Percentiles rank a stretch among this genome's conserved stretches.
These are phyloP conservation scores for Pristiophorus japonicus DNA, from an alignment of 2,113 vertebrate species.

Conservation along the genomic window DNA sequence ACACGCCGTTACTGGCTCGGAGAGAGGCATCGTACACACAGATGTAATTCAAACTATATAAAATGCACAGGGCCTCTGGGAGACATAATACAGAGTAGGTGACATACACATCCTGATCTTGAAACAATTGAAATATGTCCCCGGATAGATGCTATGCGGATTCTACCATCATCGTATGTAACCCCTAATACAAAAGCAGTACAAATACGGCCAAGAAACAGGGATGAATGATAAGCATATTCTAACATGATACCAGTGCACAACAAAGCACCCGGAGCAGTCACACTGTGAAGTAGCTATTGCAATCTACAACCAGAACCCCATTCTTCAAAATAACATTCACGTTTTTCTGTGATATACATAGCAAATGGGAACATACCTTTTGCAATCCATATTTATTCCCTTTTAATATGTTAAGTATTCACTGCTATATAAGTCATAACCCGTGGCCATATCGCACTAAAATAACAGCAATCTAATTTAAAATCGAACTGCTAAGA, in stretches of 20 bases:
- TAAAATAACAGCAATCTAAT: background rate
- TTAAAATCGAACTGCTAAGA: conserved; percentile 12
- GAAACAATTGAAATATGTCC: conserved; percentile 32
- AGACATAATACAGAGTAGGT: conserved; percentile 9
- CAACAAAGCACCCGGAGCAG: conserved; percentile 8
- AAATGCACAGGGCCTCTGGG: conserved; percentile 14
- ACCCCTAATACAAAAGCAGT: background rate
- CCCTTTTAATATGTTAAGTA: background rate
- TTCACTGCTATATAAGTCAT: background rate
- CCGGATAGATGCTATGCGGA: background rate
- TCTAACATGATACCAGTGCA: background rate
- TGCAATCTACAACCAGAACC: background rate
- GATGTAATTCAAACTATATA: conserved; percentile 29
- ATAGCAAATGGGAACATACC: background rate
- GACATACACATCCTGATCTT: conserved; percentile 20
- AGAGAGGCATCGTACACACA: background rate
- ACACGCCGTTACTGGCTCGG: background rate
- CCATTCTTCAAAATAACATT: conserved; percentile 13
- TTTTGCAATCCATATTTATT: background rate
- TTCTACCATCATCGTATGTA: background rate
- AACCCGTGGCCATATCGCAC: background rate
- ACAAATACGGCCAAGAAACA: background rate
- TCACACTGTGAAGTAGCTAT: background rate
- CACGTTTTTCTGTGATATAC: background rate
- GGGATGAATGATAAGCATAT: conserved; percentile 7